Percentiles rank a stretch among this genome's conserved stretches.
phyloP scores from a whole-genome alignment of 1,140 invertebrate genomes.

The Drosophila virilis region DNA sequence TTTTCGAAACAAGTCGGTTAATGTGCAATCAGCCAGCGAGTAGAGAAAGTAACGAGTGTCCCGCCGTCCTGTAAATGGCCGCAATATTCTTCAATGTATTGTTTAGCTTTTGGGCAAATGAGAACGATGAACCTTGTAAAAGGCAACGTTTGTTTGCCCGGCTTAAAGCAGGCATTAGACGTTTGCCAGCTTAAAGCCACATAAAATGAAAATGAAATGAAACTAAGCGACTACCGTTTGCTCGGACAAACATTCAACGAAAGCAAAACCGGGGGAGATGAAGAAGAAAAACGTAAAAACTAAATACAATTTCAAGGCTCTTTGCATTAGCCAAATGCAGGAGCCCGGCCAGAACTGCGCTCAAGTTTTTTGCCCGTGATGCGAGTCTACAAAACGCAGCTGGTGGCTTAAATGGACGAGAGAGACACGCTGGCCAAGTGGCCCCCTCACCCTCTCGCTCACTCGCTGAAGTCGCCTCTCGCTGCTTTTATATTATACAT shows the following conservation, averaged over 20 bases:
- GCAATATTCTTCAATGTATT: not conserved
- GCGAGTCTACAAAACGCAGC: slow-evolving; percentile 19
- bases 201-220: slow-evolving; percentile 41
- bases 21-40: too few species aligned
- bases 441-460: not conserved
- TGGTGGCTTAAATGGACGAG: slow-evolving; percentile 22
- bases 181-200: slow-evolving; percentile 28
- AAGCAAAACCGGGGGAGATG: not conserved
- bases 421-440: slow-evolving; percentile 28
- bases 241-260: slow-evolving; percentile 20
- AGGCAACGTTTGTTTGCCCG: slow-evolving; percentile 19
- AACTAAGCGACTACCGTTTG: slow-evolving; percentile 23
- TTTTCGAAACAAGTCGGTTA: too few species aligned
- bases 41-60: not conserved
- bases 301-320: slow-evolving; percentile 67
- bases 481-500: slow-evolving; percentile 7
- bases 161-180: slow-evolving; percentile 26
- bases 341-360: slow-evolving; percentile 5
- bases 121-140: slow-evolving; percentile 2
- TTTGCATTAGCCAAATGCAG: slow-evolving; percentile 67
- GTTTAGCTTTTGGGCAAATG: not conserved
- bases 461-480: not conserved
- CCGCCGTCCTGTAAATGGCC: not conserved
- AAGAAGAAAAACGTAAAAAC: slow-evolving; percentile 30
- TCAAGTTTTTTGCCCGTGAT: not conserved